Percentiles rank a stretch among this genome's conserved stretches.
Evolutionary conservation across 2,888 invertebrate species (phyloP).

Genomic region (Dasysyrphus tricinctus): DNA sequence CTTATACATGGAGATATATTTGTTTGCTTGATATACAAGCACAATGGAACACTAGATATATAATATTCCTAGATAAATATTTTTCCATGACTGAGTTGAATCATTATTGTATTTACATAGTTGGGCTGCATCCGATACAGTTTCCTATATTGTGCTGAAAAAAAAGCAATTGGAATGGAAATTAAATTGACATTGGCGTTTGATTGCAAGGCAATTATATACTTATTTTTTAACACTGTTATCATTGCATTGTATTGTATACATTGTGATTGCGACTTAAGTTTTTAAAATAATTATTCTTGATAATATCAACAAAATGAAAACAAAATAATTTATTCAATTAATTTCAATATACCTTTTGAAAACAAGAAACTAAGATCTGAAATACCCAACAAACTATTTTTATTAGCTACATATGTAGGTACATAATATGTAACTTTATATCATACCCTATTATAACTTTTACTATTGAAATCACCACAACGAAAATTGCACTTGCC

Average conservation of each 20-base stretch:
- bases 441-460: too few species aligned
- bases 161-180: slow-evolving; percentile 50
- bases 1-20: too few species aligned
- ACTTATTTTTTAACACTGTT: slow-evolving; percentile 36
- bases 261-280: neutral
- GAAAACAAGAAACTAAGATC: too few species aligned
- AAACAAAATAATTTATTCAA: too few species aligned
- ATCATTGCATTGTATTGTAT: slow-evolving; percentile 8
- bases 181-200: slow-evolving; percentile 51
- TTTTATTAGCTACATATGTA: too few species aligned
- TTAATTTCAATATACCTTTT: too few species aligned
- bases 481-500: too few species aligned
- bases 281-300: neutral
- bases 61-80: neutral
- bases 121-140: neutral
- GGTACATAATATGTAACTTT: too few species aligned
- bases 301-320: too few species aligned
- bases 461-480: too few species aligned
- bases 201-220: slow-evolving; percentile 58
- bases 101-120: neutral
- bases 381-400: too few species aligned
- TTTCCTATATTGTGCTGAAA: slow-evolving; percentile 14
- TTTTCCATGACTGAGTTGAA: neutral
- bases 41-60: neutral
- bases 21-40: neutral